Evolutionary conservation across 2,888 invertebrate genomes (phyloP).

Genomic region (Cloeon dipterum): DNA sequence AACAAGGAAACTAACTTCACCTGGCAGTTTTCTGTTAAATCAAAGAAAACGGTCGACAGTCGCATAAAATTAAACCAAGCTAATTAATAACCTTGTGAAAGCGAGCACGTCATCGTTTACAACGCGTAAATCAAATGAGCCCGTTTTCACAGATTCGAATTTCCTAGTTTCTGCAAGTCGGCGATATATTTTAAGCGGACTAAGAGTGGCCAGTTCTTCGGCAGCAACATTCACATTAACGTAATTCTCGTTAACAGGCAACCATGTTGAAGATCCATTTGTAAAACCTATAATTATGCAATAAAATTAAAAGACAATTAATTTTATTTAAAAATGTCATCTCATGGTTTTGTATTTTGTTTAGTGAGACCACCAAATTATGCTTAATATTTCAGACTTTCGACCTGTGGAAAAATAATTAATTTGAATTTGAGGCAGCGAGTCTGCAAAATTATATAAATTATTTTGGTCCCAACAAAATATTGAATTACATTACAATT

Average conservation of each 20-base stretch:
- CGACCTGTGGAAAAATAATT: too few species aligned
- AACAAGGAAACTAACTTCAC: background rate
- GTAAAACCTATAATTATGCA: conserved; percentile 12
- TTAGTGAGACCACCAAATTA: too few species aligned
- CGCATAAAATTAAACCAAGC: too few species aligned
- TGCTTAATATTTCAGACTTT: too few species aligned
- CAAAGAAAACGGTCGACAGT: too few species aligned
- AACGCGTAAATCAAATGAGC: conserved; percentile 6
- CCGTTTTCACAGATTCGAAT: conserved; percentile 5
- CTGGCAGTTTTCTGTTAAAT: background rate
- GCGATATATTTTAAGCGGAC: conserved; percentile 7
- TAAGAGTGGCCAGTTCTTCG: conserved; percentile 10
- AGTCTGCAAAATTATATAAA: too few species aligned
- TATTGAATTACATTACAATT: too few species aligned
- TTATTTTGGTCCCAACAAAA: too few species aligned
- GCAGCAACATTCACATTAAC: conserved; percentile 10
- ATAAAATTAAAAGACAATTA: too few species aligned
- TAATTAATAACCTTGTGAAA: conserved; percentile 8
- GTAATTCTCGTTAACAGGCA: conserved; percentile 11
- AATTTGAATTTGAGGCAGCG: too few species aligned
- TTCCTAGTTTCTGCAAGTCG: conserved; percentile 3
- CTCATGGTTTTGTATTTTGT: too few species aligned
- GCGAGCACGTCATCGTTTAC: conserved; percentile 4
- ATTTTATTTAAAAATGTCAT: too few species aligned
- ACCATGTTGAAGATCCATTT: conserved; percentile 10